Evolutionary conservation across 2,113 vertebrate genomes (phyloP), one percentile per base, ranked within the genome.

Genomic region (cattle (Bos taurus)): DNA sequence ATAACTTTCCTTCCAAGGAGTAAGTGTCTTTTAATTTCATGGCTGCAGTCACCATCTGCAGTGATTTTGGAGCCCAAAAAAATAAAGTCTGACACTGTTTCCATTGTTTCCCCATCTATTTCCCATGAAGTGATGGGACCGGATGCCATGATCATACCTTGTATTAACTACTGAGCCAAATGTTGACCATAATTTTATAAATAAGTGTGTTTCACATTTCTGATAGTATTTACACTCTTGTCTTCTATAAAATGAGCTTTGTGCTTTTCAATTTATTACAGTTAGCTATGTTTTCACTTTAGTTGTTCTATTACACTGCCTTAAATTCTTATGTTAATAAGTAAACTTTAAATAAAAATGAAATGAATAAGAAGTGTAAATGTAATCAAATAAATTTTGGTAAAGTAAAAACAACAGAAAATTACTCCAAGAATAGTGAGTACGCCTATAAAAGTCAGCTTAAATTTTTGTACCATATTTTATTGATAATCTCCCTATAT

Each of bases 381-480:
- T 67, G 3, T 54, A 92, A 89, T 90, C 11, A 94, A 88, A 84
- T 80, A 85, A 77, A 59, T 25, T 59, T 92, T 91, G 33, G 78
- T 52, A 84, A 94, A 60, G 40, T 52, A 74, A 25, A 80, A 95
- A 90, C 28, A 78, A 92, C 62, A 56, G 6, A 90, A 95, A 94
- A 59, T 57, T 71, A 81, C n/a, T 80, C 14, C 13, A 93, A 80
- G 36, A 57, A 88, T 48, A 88, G 62, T 92, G 48, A 90, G 0
- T 83, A 46, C 85, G 28, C 11, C 56, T 96, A 59, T 81, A 85
- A 94, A 96, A 87, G 28, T 52, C 46, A 88, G 7, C 23, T 81
- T 93, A 92, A 96, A 91, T 71, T 64, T 90, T 12, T 93, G 26
- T 95, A 84, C 9, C 54, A 50, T 80, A 48, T 95, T 92, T 87